Conservation (phyloP, 2,113 vertebrate genomes). For the Ibidorhyncha struthersii region DNA sequence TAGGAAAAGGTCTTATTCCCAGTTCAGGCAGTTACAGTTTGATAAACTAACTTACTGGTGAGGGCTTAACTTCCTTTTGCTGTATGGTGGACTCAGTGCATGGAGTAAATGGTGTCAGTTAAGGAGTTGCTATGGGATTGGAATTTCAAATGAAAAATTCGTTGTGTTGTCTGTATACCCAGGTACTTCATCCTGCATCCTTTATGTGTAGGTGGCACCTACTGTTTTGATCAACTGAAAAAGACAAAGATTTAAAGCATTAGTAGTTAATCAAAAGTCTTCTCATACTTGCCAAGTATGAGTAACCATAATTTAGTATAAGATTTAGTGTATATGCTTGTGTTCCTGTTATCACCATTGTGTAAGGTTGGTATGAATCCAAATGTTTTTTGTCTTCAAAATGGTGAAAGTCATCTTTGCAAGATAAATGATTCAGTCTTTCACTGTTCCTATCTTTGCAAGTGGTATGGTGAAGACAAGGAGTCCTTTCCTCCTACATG, state of each 20-base stretch:
- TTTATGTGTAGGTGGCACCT: not conserved
- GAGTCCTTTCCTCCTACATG: not conserved
- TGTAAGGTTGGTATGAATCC: not conserved
- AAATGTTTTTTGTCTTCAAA: not conserved
- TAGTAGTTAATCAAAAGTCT: not conserved
- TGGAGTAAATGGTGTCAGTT: not conserved
- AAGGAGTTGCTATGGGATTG: not conserved
- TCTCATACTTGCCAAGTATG: not conserved
- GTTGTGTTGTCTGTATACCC: not conserved
- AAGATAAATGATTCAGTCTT: not conserved
- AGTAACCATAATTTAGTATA: not conserved
- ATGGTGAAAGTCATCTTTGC: not conserved
- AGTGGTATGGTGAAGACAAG: not conserved
- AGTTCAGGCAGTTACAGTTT: not conserved
- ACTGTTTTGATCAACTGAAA: not conserved
- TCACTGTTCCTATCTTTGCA: not conserved
- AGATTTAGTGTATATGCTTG: not conserved
- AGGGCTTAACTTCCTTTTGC: not conserved
- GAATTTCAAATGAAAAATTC: not conserved
- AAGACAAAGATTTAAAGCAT: not conserved
- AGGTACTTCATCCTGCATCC: not conserved
- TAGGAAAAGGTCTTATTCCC: not conserved
- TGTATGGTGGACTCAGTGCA: accelerated
- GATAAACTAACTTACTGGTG: not conserved
- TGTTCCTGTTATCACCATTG: not conserved